Evolutionary conservation across 2,797 vertebrate genomes (phyloP).

Genomic region (Silurus aristotelis): DNA sequence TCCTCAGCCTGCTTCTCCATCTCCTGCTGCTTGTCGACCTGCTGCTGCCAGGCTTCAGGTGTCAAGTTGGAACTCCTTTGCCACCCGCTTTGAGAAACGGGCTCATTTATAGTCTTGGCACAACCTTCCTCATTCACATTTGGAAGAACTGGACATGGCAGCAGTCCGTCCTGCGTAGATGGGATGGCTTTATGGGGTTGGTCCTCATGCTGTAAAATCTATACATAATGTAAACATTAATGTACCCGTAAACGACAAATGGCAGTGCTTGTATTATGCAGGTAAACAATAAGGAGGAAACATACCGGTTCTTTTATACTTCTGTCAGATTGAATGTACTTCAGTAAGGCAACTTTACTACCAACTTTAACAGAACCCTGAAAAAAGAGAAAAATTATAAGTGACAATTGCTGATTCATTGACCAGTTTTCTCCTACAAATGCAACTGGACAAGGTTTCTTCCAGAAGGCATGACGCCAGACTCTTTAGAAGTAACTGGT

Average conservation of each 20-base stretch:
- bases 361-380: slow-evolving; percentile 83
- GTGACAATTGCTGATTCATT: background rate
- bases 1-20: slow-evolving; percentile 67
- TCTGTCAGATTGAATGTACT: slow-evolving; percentile 73
- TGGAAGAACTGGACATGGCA: slow-evolving; percentile 63
- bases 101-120: slow-evolving; percentile 56
- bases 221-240: background rate
- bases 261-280: background rate
- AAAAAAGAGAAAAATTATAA: slow-evolving; percentile 59
- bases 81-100: slow-evolving; percentile 63
- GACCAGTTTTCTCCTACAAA: slow-evolving; percentile 2
- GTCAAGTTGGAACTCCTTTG: slow-evolving; percentile 77
- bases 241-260: background rate
- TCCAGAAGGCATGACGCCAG: slow-evolving; percentile 30
- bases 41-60: slow-evolving; percentile 81
- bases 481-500: slow-evolving; percentile 19
- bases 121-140: slow-evolving; percentile 60
- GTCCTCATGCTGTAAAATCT: slow-evolving; percentile 58
- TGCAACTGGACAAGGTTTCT: slow-evolving; percentile 26
- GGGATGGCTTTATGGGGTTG: slow-evolving; percentile 62
- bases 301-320: slow-evolving; percentile 68
- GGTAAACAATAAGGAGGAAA: slow-evolving; percentile 9
- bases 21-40: slow-evolving; percentile 77
- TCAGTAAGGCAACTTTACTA: slow-evolving; percentile 75
- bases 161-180: slow-evolving; percentile 59